A percentile compares a stretch with the other conserved stretches of the same genome.
Evolutionary conservation across 2,113 vertebrate species (phyloP).

Genomic region (Mohoua ochrocephala): DNA sequence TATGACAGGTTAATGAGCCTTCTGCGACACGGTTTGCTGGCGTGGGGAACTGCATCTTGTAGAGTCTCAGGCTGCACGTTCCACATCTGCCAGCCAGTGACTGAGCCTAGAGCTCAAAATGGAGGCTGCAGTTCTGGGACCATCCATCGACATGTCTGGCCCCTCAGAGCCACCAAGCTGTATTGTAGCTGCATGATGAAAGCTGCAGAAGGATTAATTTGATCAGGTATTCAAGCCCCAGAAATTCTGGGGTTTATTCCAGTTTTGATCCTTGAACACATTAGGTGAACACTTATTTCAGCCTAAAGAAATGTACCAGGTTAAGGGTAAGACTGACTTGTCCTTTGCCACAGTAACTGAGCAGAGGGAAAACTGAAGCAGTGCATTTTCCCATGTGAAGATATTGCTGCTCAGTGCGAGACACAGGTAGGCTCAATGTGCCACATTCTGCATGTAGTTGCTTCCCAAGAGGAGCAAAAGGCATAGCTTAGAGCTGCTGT

Average conservation of each 20-base stretch:
- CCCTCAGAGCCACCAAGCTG: neutral
- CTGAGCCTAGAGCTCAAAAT: neutral
- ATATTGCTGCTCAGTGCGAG: neutral
- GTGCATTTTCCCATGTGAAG: neutral
- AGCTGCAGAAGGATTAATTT: neutral
- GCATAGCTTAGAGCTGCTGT: neutral
- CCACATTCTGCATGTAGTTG: neutral
- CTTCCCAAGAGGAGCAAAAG: neutral
- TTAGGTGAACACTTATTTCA: neutral
- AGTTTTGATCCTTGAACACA: neutral
- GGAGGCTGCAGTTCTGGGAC: neutral
- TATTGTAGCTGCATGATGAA: neutral
- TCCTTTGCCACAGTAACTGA: neutral
- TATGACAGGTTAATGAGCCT: neutral
- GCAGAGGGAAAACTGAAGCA: neutral
- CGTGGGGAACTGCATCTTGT: fast-evolving
- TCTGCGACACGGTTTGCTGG: neutral
- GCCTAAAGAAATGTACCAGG: neutral
- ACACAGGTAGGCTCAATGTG: neutral
- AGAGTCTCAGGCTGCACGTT: neutral
- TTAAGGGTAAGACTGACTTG: neutral
- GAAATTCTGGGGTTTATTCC: neutral
- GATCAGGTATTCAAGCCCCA: neutral
- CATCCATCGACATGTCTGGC: neutral
- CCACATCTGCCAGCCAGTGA: neutral